Evolutionary conservation across 37 sponge, comb jelly and placozoan genomes (phyloP).

Genomic region (Trichoplax adhaerens): DNA sequence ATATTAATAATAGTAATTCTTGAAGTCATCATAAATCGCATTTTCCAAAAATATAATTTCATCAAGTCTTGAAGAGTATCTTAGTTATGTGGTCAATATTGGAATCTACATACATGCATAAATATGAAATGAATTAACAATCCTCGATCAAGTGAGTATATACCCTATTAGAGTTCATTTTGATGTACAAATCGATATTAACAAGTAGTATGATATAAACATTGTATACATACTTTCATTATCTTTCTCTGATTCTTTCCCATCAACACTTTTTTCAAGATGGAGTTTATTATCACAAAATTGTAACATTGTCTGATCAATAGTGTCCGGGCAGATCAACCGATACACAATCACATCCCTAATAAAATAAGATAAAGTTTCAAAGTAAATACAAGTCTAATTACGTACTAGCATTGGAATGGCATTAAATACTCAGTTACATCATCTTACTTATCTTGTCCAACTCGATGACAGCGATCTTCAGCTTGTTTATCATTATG

Average conservation of each 20-base stretch:
- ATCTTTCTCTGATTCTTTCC: neutral
- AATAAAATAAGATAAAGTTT: neutral
- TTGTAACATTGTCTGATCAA: constrained; percentile 27
- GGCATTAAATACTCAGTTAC: neutral
- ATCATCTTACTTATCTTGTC: constrained; percentile 23
- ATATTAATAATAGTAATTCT: too few relatives aligned
- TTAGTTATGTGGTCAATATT: too few relatives aligned
- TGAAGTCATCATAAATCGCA: too few relatives aligned
- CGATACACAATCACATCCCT: constrained; percentile 23
- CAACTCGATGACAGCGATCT: constrained; percentile 44
- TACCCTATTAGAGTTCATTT: too few relatives aligned
- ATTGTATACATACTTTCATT: too few relatives aligned
- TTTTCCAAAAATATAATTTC: too few relatives aligned
- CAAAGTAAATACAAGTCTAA: neutral
- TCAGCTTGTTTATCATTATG: constrained; percentile 48
- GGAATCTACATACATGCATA: too few relatives aligned
- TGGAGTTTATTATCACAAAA: constrained; percentile 25
- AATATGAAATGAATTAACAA: too few relatives aligned
- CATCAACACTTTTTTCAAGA: constrained; percentile 25
- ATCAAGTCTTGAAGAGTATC: too few relatives aligned
- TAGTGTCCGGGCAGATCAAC: constrained; percentile 23
- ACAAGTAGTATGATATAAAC: too few relatives aligned
- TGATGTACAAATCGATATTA: too few relatives aligned
- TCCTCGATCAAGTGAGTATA: too few relatives aligned
- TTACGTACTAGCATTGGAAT: neutral